Percentiles rank a stretch among this genome's conserved stretches.
Conservation (phyloP, 2,888 invertebrate species). For the Ditula angustiorana region DNA sequence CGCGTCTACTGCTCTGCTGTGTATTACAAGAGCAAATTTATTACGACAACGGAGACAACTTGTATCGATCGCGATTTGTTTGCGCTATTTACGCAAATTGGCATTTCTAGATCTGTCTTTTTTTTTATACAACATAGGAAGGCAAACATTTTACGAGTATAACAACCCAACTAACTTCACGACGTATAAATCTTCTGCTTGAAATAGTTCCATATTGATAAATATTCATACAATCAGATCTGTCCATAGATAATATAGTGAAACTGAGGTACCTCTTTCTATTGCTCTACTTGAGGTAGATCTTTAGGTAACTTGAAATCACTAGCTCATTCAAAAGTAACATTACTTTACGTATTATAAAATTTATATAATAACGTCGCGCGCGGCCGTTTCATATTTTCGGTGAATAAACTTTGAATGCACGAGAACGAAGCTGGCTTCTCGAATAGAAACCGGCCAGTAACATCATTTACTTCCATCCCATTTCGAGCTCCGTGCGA, state of each 20-base stretch:
- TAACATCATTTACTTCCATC: conserved; percentile 3
- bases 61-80: conserved; percentile 4
- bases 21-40: background rate
- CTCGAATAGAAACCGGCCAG: background rate
- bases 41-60: background rate
- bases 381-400: background rate
- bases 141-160: too few species aligned
- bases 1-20: background rate
- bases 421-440: background rate
- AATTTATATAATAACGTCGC: background rate
- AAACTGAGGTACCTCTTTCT: too few species aligned
- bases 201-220: conserved; percentile 36
- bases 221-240: too few species aligned
- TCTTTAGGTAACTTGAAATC: too few species aligned
- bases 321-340: too few species aligned
- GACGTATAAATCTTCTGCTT: conserved; percentile 30
- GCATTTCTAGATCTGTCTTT: conserved; percentile 18
- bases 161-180: conserved; percentile 20
- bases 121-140: too few species aligned
- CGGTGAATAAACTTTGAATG: background rate
- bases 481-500: conserved; percentile 10
- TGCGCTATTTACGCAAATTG: conserved; percentile 26
- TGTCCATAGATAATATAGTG: too few species aligned
- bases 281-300: too few species aligned
- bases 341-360: background rate